phyloP scores from a whole-genome alignment of 2,888 invertebrate genomes.

The Disparrhopalites patrizii region DNA sequence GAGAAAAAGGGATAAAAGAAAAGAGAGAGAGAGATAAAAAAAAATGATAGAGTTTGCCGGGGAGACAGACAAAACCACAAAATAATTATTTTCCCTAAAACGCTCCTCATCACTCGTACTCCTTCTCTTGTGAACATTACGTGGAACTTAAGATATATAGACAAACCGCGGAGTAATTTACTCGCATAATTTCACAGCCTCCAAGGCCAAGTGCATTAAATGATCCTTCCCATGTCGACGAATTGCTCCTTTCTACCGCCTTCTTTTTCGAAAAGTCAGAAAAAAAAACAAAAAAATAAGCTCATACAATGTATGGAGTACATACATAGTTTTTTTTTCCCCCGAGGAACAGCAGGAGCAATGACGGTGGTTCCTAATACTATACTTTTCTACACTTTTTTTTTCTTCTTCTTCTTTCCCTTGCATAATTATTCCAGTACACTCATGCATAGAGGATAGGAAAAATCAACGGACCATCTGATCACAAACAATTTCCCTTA shows the following conservation, averaged over 20 bases:
- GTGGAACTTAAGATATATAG: slow-evolving; percentile 21
- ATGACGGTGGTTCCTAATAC: too few relatives aligned
- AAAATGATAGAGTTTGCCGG: slow-evolving; percentile 10
- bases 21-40: slow-evolving; percentile 23
- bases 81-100: slow-evolving; percentile 43
- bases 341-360: too few relatives aligned
- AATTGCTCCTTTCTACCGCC: slow-evolving; percentile 19
- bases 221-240: slow-evolving; percentile 43
- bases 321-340: too few relatives aligned
- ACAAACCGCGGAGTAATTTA: slow-evolving; percentile 45
- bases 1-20: slow-evolving; percentile 6
- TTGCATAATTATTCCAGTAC: slow-evolving; percentile 29
- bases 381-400: too few relatives aligned
- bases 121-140: too few relatives aligned
- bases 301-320: too few relatives aligned
- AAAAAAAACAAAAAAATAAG: too few relatives aligned
- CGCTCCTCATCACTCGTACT: slow-evolving; percentile 32
- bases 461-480: slow-evolving; percentile 19
- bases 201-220: slow-evolving; percentile 43
- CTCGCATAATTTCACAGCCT: slow-evolving; percentile 41
- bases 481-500: too few relatives aligned
- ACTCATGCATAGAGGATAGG: slow-evolving; percentile 30
- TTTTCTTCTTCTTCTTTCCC: not conserved
- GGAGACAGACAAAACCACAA: slow-evolving; percentile 42
- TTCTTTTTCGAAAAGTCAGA: too few relatives aligned